phyloP scores from a whole-genome alignment of 2,888 invertebrate species.

The Troides aeacus region DNA sequence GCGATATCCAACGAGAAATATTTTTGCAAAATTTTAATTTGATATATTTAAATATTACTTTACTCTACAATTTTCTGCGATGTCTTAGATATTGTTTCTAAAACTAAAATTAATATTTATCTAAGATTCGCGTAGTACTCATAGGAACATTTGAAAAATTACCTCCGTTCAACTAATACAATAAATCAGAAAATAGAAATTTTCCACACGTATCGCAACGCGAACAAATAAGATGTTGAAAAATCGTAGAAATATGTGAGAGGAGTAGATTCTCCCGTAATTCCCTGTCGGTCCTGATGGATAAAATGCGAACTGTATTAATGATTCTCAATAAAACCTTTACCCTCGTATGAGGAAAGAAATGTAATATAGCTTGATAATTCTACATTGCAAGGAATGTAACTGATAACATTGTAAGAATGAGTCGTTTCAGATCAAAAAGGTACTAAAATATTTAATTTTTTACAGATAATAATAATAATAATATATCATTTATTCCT shows the following conservation, averaged over 20 bases:
- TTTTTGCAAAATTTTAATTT: background rate
- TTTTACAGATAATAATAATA: too few relatives aligned
- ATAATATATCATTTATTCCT: too few relatives aligned
- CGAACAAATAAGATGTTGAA: conserved; percentile 72
- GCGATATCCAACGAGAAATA: too few relatives aligned
- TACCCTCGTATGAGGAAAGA: background rate
- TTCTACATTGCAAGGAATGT: background rate
- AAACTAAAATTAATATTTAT: too few relatives aligned
- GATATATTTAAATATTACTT: too few relatives aligned
- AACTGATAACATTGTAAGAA: background rate
- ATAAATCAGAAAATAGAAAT: conserved; percentile 42
- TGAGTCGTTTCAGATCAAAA: too few relatives aligned
- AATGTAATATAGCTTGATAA: background rate
- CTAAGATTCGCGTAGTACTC: background rate
- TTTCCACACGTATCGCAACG: conserved; percentile 57
- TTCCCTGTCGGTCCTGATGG: conserved; percentile 51
- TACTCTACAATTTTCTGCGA: too few relatives aligned
- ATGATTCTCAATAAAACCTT: conserved; percentile 53
- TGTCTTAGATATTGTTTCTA: background rate
- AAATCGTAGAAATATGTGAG: conserved; percentile 70
- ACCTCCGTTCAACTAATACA: conserved; percentile 22
- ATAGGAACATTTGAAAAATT: background rate
- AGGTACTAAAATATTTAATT: too few relatives aligned
- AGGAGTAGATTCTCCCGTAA: conserved; percentile 62
- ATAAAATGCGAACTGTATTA: conserved; percentile 53